phyloP scores from a whole-genome alignment of 2,113 vertebrate species.

The Acrocephalus kingi region DNA sequence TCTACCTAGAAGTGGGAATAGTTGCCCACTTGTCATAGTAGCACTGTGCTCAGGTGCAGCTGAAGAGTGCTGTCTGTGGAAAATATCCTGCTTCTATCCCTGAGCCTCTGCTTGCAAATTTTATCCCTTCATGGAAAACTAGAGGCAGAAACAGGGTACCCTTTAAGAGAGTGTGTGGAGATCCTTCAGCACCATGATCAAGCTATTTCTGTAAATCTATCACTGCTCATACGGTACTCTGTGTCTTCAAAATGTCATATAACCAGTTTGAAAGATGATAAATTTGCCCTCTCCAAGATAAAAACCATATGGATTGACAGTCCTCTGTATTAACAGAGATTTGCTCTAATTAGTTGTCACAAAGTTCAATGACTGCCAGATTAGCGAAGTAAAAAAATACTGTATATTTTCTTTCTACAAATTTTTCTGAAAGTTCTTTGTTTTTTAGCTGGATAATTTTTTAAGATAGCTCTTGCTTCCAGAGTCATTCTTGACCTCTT shows the following conservation, averaged over 20 bases:
- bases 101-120: background rate
- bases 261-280: background rate
- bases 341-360: background rate
- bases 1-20: background rate
- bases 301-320: background rate
- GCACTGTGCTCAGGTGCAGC: rapidly evolving
- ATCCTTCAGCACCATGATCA: background rate
- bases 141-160: background rate
- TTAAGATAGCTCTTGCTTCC: background rate
- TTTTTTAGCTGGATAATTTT: background rate
- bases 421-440: background rate
- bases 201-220: background rate
- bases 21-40: background rate
- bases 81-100: background rate
- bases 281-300: background rate
- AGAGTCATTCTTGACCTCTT: background rate
- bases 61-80: background rate
- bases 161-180: background rate
- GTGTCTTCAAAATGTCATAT: background rate
- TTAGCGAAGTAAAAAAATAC: background rate
- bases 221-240: background rate
- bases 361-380: background rate
- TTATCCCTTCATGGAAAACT: background rate
- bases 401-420: background rate
- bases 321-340: background rate